Conservation (phyloP, 2,888 invertebrate genomes). For the Euphydryas editha region DNA sequence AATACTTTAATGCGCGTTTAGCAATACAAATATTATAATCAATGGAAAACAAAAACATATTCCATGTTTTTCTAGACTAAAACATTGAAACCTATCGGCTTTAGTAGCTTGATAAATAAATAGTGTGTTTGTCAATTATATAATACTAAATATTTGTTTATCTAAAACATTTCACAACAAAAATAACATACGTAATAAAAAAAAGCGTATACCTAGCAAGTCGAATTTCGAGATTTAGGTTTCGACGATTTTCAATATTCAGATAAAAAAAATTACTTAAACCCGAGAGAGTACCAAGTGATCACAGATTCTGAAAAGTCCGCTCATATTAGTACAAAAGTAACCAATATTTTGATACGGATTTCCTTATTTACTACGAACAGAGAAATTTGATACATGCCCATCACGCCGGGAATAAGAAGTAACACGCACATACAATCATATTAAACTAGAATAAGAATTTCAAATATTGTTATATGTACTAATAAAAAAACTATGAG, state of each 20-base stretch:
- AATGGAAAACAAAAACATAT: conserved; percentile 42
- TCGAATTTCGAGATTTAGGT: conserved; percentile 57
- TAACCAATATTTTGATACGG: conserved; percentile 73
- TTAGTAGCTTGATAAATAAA: conserved; percentile 42
- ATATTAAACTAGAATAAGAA: neutral
- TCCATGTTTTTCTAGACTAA: conserved; percentile 10
- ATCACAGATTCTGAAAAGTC: conserved; percentile 81
- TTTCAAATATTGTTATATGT: conserved; percentile 5
- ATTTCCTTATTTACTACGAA: conserved; percentile 67
- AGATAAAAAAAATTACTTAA: conserved; percentile 77
- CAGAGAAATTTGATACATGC: conserved; percentile 72
- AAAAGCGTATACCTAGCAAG: conserved; percentile 58
- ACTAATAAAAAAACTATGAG: conserved; percentile 52
- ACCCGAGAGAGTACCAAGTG: conserved; percentile 82
- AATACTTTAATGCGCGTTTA: conserved; percentile 42
- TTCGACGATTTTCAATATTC: conserved; percentile 60
- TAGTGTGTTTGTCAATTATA: conserved; percentile 48
- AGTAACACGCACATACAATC: neutral
- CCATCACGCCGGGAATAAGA: conserved; percentile 46
- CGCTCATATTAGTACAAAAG: conserved; percentile 74
- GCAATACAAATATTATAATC: conserved; percentile 35
- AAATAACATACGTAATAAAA: conserved; percentile 51
- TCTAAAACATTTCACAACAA: conserved; percentile 54
- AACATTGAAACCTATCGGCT: conserved; percentile 28
- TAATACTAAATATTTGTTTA: conserved; percentile 51